phyloP scores from a whole-genome alignment of 2,797 vertebrate genomes.

The Gadopsis bispinosus region DNA sequence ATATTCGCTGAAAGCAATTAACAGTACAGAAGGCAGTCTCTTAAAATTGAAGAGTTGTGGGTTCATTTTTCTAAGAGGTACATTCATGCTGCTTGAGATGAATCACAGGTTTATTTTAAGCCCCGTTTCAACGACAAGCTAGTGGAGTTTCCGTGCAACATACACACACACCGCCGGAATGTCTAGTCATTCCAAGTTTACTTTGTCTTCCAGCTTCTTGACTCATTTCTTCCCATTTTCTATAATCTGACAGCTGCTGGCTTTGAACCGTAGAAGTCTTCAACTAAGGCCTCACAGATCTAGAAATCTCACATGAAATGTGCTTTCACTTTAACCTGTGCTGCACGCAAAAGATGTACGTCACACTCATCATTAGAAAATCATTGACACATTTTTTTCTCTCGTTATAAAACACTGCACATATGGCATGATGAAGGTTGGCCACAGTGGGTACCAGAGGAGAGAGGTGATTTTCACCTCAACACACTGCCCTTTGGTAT shows the following conservation, averaged over 20 bases:
- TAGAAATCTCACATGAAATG: slow-evolving; percentile 24
- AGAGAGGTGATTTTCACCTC: slow-evolving; percentile 56
- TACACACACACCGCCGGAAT: slow-evolving; percentile 63
- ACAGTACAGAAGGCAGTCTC: slow-evolving; percentile 17
- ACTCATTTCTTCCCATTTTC: slow-evolving; percentile 75
- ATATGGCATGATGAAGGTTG: slow-evolving; percentile 24
- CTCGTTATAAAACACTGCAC: slow-evolving; percentile 23
- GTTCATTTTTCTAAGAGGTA: slow-evolving; percentile 54
- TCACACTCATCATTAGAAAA: slow-evolving; percentile 30
- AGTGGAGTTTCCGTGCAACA: slow-evolving; percentile 67
- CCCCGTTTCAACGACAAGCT: slow-evolving; percentile 45
- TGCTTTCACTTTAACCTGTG: slow-evolving; percentile 35
- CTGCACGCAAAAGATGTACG: slow-evolving; percentile 32
- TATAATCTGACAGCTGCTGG: slow-evolving; percentile 41
- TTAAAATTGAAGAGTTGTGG: slow-evolving; percentile 42
- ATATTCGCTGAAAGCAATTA: slow-evolving; percentile 15
- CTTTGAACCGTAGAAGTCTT: slow-evolving; percentile 55
- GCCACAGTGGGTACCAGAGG: slow-evolving; percentile 5
- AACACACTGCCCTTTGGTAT: slow-evolving; percentile 56
- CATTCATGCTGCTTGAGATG: slow-evolving; percentile 66
- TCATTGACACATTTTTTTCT: slow-evolving; percentile 8
- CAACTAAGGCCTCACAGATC: slow-evolving; percentile 29
- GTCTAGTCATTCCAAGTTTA: slow-evolving; percentile 69
- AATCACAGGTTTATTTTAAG: slow-evolving; percentile 80
- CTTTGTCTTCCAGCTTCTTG: slow-evolving; percentile 74